phyloP scores from a whole-genome alignment of 1,140 invertebrate species.

The Apocrypta bakeri region DNA sequence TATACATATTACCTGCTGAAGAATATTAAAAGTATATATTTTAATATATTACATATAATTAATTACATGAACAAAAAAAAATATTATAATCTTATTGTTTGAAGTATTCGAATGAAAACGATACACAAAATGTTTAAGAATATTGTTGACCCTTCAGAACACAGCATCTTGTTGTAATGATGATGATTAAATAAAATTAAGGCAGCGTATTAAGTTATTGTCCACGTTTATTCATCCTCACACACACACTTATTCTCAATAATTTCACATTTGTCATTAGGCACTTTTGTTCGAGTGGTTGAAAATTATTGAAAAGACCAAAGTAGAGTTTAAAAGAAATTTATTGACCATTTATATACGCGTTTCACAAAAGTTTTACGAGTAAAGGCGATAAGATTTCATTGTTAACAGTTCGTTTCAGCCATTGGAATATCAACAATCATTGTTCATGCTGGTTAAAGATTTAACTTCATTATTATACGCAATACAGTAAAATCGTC shows the following conservation, averaged over 20 bases:
- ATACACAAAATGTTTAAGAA: constrained; percentile 72
- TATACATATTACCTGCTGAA: constrained; percentile 61
- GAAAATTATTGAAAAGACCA: neutral
- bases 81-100: constrained; percentile 73
- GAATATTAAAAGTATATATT: constrained; percentile 72
- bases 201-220: constrained; percentile 56
- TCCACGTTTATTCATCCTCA: constrained; percentile 38
- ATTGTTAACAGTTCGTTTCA: constrained; percentile 28
- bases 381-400: constrained; percentile 45
- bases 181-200: constrained; percentile 71
- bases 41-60: constrained; percentile 73
- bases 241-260: neutral
- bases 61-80: constrained; percentile 65
- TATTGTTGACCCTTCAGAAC: constrained; percentile 72
- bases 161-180: constrained; percentile 71
- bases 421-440: constrained; percentile 34
- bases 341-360: constrained; percentile 43
- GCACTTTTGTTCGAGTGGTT: neutral
- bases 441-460: constrained; percentile 34
- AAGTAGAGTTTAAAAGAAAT: constrained; percentile 22
- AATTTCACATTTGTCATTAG: neutral
- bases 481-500: constrained; percentile 36
- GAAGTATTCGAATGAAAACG: constrained; percentile 70
- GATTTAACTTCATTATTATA: constrained; percentile 36
- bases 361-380: constrained; percentile 34